A percentile compares a stretch with the other conserved stretches of the same genome.
These are phyloP conservation scores for Tachyglossus aculeatus DNA, from an alignment of 2,797 vertebrate genomes.

Conservation along the genomic window DNA sequence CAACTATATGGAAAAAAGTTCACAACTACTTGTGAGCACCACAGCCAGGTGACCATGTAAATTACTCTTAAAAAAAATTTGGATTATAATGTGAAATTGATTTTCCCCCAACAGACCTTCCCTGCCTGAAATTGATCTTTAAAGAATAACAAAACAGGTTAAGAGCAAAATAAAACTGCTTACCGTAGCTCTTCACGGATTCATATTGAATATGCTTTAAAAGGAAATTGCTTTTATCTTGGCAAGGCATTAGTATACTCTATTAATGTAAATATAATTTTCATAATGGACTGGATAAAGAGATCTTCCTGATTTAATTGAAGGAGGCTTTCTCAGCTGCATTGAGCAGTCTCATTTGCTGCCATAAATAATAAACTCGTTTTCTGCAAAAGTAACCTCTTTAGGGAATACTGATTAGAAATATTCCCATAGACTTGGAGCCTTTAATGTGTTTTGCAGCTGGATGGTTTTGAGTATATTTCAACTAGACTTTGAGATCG, in stretches of 20 bases:
- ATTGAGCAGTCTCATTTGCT: slow-evolving; percentile 37
- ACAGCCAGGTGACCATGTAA: too few relatives aligned
- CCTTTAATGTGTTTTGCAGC: slow-evolving; percentile 58
- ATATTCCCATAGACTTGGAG: slow-evolving; percentile 37
- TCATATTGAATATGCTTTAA: neutral
- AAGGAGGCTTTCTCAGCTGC: slow-evolving; percentile 36
- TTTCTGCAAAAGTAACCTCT: slow-evolving; percentile 41
- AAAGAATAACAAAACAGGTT: neutral
- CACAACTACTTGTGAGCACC: too few relatives aligned
- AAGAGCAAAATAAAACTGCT: neutral
- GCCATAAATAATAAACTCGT: slow-evolving; percentile 62
- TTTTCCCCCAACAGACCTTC: neutral
- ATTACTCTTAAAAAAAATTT: too few relatives aligned
- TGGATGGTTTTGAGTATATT: slow-evolving; percentile 31
- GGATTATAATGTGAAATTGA: neutral
- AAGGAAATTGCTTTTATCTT: neutral
- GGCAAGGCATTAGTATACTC: neutral
- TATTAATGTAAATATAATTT: slow-evolving; percentile 22
- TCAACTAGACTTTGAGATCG: slow-evolving; percentile 17
- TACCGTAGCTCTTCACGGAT: neutral
- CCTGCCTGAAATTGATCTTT: neutral
- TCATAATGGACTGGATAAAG: neutral
- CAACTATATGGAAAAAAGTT: too few relatives aligned
- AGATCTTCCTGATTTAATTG: slow-evolving; percentile 13
- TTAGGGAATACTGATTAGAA: slow-evolving; percentile 42